These are phyloP conservation scores for Branchipolynoe longqiensis DNA, from an alignment of 2,888 invertebrate genomes.

Conservation along the genomic window DNA sequence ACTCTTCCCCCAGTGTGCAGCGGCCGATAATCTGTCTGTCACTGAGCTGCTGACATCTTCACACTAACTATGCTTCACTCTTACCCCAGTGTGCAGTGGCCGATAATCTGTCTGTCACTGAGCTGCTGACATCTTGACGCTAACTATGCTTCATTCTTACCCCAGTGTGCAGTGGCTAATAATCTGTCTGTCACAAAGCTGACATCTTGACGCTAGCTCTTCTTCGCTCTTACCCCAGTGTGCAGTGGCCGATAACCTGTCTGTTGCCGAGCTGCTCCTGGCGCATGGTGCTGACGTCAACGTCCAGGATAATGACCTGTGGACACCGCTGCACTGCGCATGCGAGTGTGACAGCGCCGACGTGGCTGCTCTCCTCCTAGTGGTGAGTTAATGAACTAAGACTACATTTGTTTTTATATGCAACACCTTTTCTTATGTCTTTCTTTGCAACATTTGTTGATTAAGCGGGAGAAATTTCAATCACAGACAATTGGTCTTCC, in stretches of 20 bases:
- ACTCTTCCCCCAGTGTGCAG: too few relatives aligned
- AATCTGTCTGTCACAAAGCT: background rate
- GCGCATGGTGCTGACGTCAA: slow-evolving; percentile 72
- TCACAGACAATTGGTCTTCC: too few relatives aligned
- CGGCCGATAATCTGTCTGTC: too few relatives aligned
- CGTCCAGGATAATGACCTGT: slow-evolving; percentile 73
- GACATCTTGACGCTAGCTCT: background rate
- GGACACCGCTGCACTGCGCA: slow-evolving; percentile 76
- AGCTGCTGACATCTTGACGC: background rate
- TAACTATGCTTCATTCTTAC: background rate
- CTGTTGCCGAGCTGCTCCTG: slow-evolving; percentile 72
- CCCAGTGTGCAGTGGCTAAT: background rate
- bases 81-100: background rate
- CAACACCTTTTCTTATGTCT: too few relatives aligned
- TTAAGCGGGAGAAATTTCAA: too few relatives aligned
- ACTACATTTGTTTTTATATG: too few relatives aligned
- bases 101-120: background rate
- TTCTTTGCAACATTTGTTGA: too few relatives aligned
- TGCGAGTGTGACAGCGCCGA: slow-evolving; percentile 74
- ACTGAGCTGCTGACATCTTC: too few relatives aligned
- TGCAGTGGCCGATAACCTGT: slow-evolving; percentile 72
- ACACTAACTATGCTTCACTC: too few relatives aligned
- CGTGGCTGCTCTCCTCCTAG: slow-evolving; percentile 71
- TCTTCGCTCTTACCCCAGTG: slow-evolving; percentile 67
- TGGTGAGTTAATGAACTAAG: slow-evolving; percentile 69